Conservation (phyloP, 1,140 invertebrate genomes). For the Orius insidiosus region DNA sequence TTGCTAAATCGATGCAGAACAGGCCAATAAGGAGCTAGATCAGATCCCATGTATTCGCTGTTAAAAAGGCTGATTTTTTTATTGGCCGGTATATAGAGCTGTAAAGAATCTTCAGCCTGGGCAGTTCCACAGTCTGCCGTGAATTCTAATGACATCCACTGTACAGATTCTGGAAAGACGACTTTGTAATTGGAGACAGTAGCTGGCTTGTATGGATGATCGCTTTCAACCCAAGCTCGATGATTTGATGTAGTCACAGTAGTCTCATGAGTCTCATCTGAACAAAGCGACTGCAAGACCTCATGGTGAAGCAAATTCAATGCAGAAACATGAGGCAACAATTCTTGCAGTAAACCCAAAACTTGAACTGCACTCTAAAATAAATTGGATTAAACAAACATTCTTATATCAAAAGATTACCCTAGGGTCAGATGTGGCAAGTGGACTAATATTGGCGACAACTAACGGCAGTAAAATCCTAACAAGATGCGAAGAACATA, state of each 20-base stretch:
- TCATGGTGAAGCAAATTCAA: conserved; percentile 50
- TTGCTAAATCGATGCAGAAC: conserved; percentile 51
- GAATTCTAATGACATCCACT: conserved; percentile 88
- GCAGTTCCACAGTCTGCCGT: conserved; percentile 81
- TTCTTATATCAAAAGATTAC: conserved; percentile 29
- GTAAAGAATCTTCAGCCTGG: conserved; percentile 82
- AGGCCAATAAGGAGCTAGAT: conserved; percentile 39
- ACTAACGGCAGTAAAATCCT: conserved; percentile 60
- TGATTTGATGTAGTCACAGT: conserved; percentile 55
- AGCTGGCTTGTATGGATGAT: conserved; percentile 89
- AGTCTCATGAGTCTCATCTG: conserved; percentile 9
- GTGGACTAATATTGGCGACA: conserved; percentile 60
- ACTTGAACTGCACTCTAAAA: conserved; percentile 75
- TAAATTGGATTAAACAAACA: conserved; percentile 12
- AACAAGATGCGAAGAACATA: conserved; percentile 43
- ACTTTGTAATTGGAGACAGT: conserved; percentile 68
- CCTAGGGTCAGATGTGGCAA: conserved; percentile 63
- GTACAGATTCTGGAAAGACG: conserved; percentile 68
- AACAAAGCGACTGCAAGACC: conserved; percentile 15
- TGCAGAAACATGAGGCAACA: conserved; percentile 74
- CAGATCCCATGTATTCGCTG: conserved; percentile 5
- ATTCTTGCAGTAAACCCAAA: conserved; percentile 72
- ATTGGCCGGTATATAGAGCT: conserved; percentile 57
- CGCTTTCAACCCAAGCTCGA: conserved; percentile 86
- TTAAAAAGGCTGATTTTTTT: neutral